Evolutionary conservation across 2,888 invertebrate species (phyloP), one percentile per base, ranked within the genome.

Genomic region (Malachius bipustulatus): DNA sequence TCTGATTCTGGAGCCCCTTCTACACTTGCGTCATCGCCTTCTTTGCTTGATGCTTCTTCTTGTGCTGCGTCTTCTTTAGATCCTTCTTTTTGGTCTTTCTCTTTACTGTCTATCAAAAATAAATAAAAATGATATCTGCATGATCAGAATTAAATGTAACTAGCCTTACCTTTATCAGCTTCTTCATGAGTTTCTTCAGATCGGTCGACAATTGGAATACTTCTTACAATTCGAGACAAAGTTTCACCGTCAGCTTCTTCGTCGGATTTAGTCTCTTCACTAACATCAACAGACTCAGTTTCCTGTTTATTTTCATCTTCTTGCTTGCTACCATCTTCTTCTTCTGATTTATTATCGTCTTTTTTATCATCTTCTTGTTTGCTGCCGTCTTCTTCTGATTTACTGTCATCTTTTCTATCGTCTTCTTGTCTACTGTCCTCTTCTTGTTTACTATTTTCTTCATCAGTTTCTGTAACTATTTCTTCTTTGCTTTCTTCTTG

Each of bases 401-500:
- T 35, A 10, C 35, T 38, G 13, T 26, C 41, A 16, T 33, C 31
- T 30, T 41, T 37, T 14, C 39, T 38, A 14, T 19, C 14, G 26
- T 19, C 24, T n/a, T 19, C 24, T 19, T 6, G 6, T 6, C 24
- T 44, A 40, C 38, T 37, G 39, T 42, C 41, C 15, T 37, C 41
- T 30, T 43, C 39, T 16, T 16, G 12, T 28, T 34, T 26, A n/a
- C 9, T 10, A n/a, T n/a, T 19, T 19, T 39, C 26, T 37, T 43
- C 47, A 19, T 31, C 42, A 19, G 29, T 40, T 27, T 40, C 45
- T 30, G 34, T 38, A 31, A 44, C 26, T 40, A 51, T 50, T 3
- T 41, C 44, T 16, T 47, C 44, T 6, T 6, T n/a, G 31, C 46
- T 44, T 34, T 43, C 49, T 30, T 47, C 50, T 30, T 45, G 39